phyloP scores from a whole-genome alignment of 2,888 invertebrate species.

The Caenorhabditis imperialis region DNA sequence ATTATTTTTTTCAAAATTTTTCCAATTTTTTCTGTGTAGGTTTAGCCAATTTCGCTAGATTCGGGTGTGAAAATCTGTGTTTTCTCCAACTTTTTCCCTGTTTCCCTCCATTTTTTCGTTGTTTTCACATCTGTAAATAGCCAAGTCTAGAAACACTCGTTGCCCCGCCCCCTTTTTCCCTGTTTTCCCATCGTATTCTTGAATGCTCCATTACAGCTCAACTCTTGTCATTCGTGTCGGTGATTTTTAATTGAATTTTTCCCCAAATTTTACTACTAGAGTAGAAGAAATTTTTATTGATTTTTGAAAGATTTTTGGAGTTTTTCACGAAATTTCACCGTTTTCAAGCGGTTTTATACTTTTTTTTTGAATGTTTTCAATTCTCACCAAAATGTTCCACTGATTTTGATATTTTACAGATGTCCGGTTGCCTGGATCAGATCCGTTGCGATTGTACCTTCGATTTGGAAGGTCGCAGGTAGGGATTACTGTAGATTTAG shows the following conservation, averaged over 20 bases:
- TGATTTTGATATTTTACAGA: too few relatives aligned
- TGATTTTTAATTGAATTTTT: slow-evolving; percentile 1
- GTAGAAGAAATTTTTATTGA: slow-evolving; percentile 2
- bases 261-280: too few relatives aligned
- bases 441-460: slow-evolving; percentile 78
- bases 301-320: slow-evolving; percentile 3
- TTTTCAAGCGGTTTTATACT: slow-evolving; percentile 15
- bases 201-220: too few relatives aligned
- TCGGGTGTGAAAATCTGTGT: slow-evolving; percentile 52
- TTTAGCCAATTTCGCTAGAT: slow-evolving; percentile 3
- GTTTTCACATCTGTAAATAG: slow-evolving; percentile 43
- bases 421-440: slow-evolving; percentile 74
- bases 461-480: slow-evolving; percentile 87
- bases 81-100: slow-evolving; percentile 6
- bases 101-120: too few relatives aligned
- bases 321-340: slow-evolving; percentile 12
- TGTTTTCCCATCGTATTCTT: slow-evolving; percentile 22
- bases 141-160: slow-evolving; percentile 31
- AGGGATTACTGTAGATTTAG: neutral
- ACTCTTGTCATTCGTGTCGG: too few relatives aligned
- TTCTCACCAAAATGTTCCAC: neutral
- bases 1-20: too few relatives aligned
- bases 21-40: slow-evolving; percentile 10
- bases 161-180: slow-evolving; percentile 8
- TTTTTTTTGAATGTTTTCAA: slow-evolving; percentile 1